Base-by-base conservation (phyloP, 2,113 vertebrate species). In the Paraplagusia blochii region DNA sequence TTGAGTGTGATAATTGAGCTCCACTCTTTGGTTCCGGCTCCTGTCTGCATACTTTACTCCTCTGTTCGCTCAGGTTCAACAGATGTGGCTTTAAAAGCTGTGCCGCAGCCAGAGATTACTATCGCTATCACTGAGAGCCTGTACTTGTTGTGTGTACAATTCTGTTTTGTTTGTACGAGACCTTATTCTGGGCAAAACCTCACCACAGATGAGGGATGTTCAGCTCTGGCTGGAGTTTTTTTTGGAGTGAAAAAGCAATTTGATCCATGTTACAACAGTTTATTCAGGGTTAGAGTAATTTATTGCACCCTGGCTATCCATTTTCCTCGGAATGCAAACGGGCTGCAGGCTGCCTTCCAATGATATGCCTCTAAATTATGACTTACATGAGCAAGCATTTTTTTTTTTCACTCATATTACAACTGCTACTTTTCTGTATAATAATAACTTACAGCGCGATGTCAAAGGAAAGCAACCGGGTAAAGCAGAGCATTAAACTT, bases 241-340 rank as follows among this genome's bases (percentile, higher is more conserved):
- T 72, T 70, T 3, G 9, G 16, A 76, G 67, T 56, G 39, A 75
- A 77, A 77, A 74, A 73, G 61, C 66, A 62, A 73, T 80, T 84
- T 74, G 74, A 80, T 73, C 72, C 61, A 57, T 63, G 55, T 80
- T 83, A 76, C 66, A 76, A 58, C 53, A 69, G 44, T 84, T 84
- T 63, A 63, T 72, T 76, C 57, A 59, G 60, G 74, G 66, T 58
- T 69, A 53, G 44, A 60, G 67, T 76, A 45, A 80, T 85, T 81
- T 78, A 78, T 77, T 69, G 58, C 63, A n/a, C 18, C 9, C 63
- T 48, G 73, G 64, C 72, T 74, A 72, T 78, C 70, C 69, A 70
- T 78, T 83, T 74, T 74, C 59, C 63, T 73, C 68, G 59, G 76
- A 81, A 77, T 72, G 73, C 69, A 76, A 79, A 76, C 51, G 5